Percentiles rank a stretch among this genome's conserved stretches.
Evolutionary conservation across 2,888 invertebrate species (phyloP).

Genomic region (Conomelus anceps): DNA sequence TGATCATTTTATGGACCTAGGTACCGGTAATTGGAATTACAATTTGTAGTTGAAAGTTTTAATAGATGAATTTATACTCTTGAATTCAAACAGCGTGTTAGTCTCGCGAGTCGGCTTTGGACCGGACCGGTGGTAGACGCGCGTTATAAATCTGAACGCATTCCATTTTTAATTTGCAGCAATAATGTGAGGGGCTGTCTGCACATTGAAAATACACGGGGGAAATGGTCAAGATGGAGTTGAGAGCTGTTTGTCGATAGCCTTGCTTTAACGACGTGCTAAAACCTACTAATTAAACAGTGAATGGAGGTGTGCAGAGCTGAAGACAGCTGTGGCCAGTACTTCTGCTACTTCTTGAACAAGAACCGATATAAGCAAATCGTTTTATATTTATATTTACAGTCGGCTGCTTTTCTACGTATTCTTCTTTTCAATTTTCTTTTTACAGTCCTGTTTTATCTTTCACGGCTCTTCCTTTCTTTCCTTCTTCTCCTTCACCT

Average conservation of each 20-base stretch:
- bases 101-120: too few species aligned
- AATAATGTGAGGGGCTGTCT: neutral
- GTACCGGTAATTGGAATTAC: too few species aligned
- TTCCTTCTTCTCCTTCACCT: neutral
- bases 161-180: neutral
- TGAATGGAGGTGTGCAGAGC: too few species aligned
- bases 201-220: neutral
- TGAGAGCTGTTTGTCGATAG: neutral
- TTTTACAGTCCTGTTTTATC: neutral
- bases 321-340: neutral
- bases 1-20: too few species aligned
- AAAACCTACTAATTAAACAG: neutral
- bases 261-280: neutral
- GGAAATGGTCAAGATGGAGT: neutral
- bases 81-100: too few species aligned
- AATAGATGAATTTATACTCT: too few species aligned
- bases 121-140: neutral
- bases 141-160: neutral
- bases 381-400: neutral
- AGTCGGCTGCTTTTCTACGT: neutral
- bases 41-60: too few species aligned
- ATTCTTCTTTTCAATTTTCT: neutral
- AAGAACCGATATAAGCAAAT: neutral
- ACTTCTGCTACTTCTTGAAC: neutral
- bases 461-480: neutral